phyloP scores from a whole-genome alignment of 2,888 invertebrate genomes.

The Drosophila mimica region DNA sequence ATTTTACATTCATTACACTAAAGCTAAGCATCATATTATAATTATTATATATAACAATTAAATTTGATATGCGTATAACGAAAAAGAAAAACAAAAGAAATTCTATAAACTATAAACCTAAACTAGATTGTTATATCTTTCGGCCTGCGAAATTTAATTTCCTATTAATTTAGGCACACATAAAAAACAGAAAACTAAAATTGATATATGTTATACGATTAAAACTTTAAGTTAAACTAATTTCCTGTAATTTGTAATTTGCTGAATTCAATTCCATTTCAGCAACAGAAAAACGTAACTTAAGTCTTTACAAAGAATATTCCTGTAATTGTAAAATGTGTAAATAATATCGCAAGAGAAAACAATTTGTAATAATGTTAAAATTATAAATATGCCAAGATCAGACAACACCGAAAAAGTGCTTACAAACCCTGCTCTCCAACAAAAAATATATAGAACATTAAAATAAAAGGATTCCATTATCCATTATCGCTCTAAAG shows the following conservation, averaged over 20 bases:
- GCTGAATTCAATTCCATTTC: constrained; percentile 42
- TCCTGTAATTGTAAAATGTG: constrained; percentile 75
- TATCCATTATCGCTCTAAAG: constrained; percentile 13
- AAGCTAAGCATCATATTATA: constrained; percentile 48
- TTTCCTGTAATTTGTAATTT: constrained; percentile 57
- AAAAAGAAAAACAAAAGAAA: constrained; percentile 29
- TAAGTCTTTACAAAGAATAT: constrained; percentile 66
- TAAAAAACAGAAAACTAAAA: constrained; percentile 29
- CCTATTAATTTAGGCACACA: constrained; percentile 71
- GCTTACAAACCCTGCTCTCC: constrained; percentile 8
- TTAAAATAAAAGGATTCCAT: constrained; percentile 14
- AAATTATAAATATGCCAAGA: constrained; percentile 49
- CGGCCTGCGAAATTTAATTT: constrained; percentile 75
- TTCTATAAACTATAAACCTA: constrained; percentile 30
- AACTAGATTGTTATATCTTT: constrained; percentile 62
- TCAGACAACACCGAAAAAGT: constrained; percentile 35
- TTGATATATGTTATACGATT: constrained; percentile 36
- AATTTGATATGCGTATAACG: constrained; percentile 57
- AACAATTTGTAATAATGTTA: constrained; percentile 48
- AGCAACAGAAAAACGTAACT: constrained; percentile 19
- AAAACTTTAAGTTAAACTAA: constrained; percentile 46
- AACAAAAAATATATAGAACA: background rate
- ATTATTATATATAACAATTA: constrained; percentile 44
- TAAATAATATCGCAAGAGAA: constrained; percentile 59
- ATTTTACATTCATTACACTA: constrained; percentile 49